Conservation (phyloP, 2,113 vertebrate species). For the Brienomyrus brachyistius region DNA sequence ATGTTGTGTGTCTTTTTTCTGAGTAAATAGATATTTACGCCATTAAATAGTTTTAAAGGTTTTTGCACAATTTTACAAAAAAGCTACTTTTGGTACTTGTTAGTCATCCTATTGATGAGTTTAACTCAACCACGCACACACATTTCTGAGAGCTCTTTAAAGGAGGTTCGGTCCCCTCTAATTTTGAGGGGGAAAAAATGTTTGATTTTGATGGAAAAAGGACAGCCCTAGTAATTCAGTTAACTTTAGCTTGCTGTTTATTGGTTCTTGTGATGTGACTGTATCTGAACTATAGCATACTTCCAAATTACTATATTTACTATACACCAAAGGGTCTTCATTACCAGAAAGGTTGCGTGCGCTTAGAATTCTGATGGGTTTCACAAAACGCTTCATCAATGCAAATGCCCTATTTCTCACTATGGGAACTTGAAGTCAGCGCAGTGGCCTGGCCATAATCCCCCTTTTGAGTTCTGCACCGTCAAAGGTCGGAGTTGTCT, state of each 20-base stretch:
- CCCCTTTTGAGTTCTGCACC: neutral
- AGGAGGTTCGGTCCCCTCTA: neutral
- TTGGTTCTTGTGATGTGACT: neutral
- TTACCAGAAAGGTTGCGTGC: no score
- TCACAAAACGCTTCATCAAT: neutral
- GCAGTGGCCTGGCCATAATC: neutral
- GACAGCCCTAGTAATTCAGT: neutral
- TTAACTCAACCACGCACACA: neutral
- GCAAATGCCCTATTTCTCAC: neutral
- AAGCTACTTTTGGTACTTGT: neutral
- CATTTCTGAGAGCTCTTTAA: neutral
- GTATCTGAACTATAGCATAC: neutral
- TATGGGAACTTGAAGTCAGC: neutral
- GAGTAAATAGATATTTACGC: neutral
- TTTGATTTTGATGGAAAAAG: neutral
- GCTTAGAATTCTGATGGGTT: neutral
- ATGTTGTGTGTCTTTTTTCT: neutral
- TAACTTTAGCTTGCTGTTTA: neutral
- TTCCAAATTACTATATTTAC: neutral
- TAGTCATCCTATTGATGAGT: neutral
- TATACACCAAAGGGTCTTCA: neutral
- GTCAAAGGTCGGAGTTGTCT: neutral
- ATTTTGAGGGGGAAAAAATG: neutral
- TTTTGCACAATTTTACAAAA: neutral
- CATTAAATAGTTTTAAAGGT: neutral